These are phyloP conservation scores for Anneissia japonica DNA, from an alignment of 35 echinoderm and acorn worm species.

Conservation along the genomic window DNA sequence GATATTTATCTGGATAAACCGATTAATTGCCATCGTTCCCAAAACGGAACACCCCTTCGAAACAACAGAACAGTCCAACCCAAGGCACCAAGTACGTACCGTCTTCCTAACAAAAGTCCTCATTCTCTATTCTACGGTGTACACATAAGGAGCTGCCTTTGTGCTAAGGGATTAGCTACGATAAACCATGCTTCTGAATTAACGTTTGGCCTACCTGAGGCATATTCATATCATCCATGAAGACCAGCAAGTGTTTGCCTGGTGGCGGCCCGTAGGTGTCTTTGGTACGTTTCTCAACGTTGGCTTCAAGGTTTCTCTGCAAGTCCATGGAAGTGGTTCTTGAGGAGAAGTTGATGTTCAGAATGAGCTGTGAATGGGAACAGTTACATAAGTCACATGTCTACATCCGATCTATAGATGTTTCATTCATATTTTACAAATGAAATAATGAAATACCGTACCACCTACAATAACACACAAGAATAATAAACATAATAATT, in stretches of 20 bases:
- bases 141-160: too few species aligned
- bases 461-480: neutral
- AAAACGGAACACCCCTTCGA: too few species aligned
- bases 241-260: conserved; percentile 78
- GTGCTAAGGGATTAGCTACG: too few species aligned
- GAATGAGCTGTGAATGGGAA: conserved; percentile 51
- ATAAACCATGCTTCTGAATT: too few species aligned
- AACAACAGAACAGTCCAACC: too few species aligned
- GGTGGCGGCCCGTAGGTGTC: conserved; percentile 96
- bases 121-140: too few species aligned
- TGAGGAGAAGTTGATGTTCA: conserved; percentile 99
- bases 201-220: conserved; percentile 88
- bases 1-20: too few species aligned
- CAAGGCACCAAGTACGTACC: too few species aligned
- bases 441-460: neutral
- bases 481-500: conserved; percentile 31
- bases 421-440: too few species aligned
- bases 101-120: too few species aligned
- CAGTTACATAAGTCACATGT: neutral
- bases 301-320: conserved; percentile 96
- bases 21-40: too few species aligned
- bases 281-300: conserved; percentile 98
- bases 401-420: too few species aligned
- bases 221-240: conserved; percentile 99
- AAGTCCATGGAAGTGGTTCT: conserved; percentile 98